Conservation (phyloP, 1,140 invertebrate genomes). For the Pomacea maculata region DNA sequence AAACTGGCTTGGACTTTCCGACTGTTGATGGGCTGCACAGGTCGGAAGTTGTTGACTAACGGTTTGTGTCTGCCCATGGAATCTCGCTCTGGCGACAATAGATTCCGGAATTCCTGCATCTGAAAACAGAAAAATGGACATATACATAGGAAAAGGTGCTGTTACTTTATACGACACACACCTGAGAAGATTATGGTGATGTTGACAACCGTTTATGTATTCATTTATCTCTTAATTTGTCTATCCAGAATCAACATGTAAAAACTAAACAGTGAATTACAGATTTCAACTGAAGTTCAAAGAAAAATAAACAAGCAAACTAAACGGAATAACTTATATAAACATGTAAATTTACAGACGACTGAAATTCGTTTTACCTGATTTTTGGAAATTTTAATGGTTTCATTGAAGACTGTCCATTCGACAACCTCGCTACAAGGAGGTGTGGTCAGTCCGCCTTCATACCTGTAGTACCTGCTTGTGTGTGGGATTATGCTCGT, state of each 20-base stretch:
- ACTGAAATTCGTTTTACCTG: conserved; percentile 68
- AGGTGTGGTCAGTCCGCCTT: conserved; percentile 80
- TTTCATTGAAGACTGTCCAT: conserved; percentile 76
- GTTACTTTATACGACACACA: neutral
- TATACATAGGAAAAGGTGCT: neutral
- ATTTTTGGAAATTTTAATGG: conserved; percentile 73
- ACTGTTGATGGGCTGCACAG: conserved; percentile 38
- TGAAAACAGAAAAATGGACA: neutral
- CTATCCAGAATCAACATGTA: neutral
- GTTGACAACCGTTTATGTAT: neutral
- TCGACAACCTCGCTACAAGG: conserved; percentile 76
- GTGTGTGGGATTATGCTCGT: conserved; percentile 15
- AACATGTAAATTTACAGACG: neutral
- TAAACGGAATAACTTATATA: neutral
- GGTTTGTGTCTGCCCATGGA: neutral
- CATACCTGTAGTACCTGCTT: conserved; percentile 70
- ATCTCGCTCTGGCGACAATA: neutral
- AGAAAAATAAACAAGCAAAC: neutral
- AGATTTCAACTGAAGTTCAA: neutral
- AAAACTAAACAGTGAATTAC: neutral
- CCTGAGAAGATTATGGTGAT: neutral
- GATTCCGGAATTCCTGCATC: neutral
- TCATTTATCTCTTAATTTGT: neutral
- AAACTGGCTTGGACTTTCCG: conserved; percentile 26
- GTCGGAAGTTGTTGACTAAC: conserved; percentile 49